Evolutionary conservation across 1,140 invertebrate genomes (phyloP).

Genomic region (Lethrus apterus): DNA sequence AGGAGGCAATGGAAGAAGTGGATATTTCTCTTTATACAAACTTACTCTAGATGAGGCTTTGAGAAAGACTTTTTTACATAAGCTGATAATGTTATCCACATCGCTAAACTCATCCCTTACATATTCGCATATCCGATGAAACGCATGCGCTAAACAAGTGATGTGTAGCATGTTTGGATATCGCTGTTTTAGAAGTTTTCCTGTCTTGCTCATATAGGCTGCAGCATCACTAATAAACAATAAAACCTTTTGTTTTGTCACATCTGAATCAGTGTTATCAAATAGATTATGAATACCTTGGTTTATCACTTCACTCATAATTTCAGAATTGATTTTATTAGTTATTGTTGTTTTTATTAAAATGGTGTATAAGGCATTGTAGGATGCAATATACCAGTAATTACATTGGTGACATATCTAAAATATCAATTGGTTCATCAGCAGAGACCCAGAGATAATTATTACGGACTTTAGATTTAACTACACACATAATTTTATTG

Average conservation of each 20-base stretch:
- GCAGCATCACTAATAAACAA: slow-evolving; percentile 29
- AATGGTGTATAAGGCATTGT: too few relatives aligned
- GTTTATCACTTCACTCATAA: too few relatives aligned
- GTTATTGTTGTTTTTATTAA: too few relatives aligned
- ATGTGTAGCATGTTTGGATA: slow-evolving; percentile 30
- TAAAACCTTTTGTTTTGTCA: slow-evolving; percentile 3
- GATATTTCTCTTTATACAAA: slow-evolving; percentile 25
- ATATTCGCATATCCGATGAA: slow-evolving; percentile 30
- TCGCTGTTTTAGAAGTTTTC: slow-evolving; percentile 12
- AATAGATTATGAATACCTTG: too few relatives aligned
- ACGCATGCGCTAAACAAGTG: slow-evolving; percentile 33
- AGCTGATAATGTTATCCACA: slow-evolving; percentile 26
- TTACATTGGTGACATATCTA: slow-evolving; percentile 8
- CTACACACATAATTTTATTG: background rate
- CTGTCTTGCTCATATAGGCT: slow-evolving; percentile 33
- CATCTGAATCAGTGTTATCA: too few relatives aligned
- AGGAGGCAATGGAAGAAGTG: slow-evolving; percentile 26
- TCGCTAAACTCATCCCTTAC: slow-evolving; percentile 23
- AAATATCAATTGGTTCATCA: slow-evolving; percentile 7
- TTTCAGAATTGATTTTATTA: too few relatives aligned
- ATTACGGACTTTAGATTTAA: background rate
- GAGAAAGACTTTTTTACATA: slow-evolving; percentile 29
- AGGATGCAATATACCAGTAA: slow-evolving; percentile 6
- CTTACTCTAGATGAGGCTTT: slow-evolving; percentile 27
- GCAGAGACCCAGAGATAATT: slow-evolving; percentile 7